Evolutionary conservation across 2,797 vertebrate species (phyloP).

Genomic region (Podargus strigoides): DNA sequence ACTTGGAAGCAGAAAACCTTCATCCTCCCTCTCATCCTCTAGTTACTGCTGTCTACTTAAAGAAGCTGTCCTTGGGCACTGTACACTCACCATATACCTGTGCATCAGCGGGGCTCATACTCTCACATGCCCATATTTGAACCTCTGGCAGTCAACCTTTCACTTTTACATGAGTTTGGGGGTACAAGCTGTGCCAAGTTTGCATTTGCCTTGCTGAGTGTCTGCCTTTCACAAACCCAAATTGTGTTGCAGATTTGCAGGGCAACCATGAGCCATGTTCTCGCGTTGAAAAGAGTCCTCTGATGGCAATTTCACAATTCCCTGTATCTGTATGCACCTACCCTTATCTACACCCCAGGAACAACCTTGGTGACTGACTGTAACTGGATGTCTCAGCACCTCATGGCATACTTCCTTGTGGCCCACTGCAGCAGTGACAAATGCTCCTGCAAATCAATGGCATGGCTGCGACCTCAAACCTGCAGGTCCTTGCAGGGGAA

Average conservation of each 20-base stretch:
- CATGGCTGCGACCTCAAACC: background rate
- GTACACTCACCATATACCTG: background rate
- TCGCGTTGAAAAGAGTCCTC: background rate
- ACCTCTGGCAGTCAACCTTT: background rate
- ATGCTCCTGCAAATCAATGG: background rate
- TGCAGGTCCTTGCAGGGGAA: background rate
- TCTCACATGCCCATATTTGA: background rate
- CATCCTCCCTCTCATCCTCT: background rate
- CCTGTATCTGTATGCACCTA: background rate
- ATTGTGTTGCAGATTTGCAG: background rate
- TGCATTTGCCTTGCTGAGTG: background rate
- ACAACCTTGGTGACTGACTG: background rate
- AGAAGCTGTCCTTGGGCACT: background rate
- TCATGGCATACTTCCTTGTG: background rate
- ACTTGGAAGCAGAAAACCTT: background rate
- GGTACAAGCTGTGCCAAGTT: background rate
- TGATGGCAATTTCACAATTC: background rate
- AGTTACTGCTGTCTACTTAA: background rate
- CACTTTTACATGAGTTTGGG: accelerated
- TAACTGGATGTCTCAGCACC: background rate
- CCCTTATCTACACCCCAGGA: background rate
- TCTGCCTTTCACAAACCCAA: background rate
- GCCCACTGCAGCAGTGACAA: background rate
- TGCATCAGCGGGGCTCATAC: background rate
- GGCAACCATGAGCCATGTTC: background rate